Conservation (phyloP, 2,888 invertebrate species). For the Netelia virgata region DNA sequence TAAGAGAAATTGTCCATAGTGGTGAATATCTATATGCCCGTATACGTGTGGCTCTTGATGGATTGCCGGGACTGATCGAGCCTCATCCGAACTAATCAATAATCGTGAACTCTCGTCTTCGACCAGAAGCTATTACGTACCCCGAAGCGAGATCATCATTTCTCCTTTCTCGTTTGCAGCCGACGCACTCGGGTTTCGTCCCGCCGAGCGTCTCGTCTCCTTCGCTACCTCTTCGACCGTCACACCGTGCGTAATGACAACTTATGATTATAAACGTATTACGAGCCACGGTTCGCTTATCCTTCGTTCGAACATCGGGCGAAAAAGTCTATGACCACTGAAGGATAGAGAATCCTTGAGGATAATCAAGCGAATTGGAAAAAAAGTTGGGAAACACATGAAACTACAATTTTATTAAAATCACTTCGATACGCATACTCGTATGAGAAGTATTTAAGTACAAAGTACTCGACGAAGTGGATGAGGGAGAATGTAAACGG, state of each 20-base stretch:
- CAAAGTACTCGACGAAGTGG: no score
- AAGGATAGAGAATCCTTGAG: not conserved
- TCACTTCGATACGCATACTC: not conserved
- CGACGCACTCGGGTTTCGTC: conserved; percentile 57
- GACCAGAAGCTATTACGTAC: conserved; percentile 79
- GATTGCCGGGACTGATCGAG: conserved; percentile 83
- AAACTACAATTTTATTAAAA: not conserved
- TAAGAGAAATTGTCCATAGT: conserved; percentile 66
- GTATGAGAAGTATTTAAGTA: no score
- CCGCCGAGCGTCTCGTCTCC: conserved; percentile 60
- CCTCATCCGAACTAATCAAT: conserved; percentile 84
- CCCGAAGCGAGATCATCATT: conserved; percentile 82
- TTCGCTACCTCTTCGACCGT: conserved; percentile 52
- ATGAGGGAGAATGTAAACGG: no score
- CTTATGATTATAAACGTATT: conserved; percentile 83
- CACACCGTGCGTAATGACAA: conserved; percentile 77
- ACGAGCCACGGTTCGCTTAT: conserved; percentile 57
- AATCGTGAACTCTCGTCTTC: conserved; percentile 77
- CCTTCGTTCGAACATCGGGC: conserved; percentile 20
- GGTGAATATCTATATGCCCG: conserved; percentile 23
- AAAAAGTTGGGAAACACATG: not conserved
- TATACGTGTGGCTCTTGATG: conserved; percentile 79
- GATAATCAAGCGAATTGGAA: not conserved
- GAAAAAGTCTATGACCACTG: conserved; percentile 5
- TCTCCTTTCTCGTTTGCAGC: conserved; percentile 74